Conservation (phyloP, 2,797 vertebrate species). For the Manis pentadactyla region DNA sequence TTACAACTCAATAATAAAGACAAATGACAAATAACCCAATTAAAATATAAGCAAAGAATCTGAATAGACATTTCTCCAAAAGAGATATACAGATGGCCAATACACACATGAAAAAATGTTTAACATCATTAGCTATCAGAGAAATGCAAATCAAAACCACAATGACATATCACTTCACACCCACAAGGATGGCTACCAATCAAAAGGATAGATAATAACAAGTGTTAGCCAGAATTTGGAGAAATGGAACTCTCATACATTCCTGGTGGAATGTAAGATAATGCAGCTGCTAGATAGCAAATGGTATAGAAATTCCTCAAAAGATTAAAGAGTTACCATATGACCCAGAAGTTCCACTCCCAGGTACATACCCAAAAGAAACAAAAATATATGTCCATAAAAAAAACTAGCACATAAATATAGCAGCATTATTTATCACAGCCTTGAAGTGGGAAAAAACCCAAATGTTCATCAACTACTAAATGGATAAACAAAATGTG, state of each 20-base stretch:
- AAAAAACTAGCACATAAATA: not conserved
- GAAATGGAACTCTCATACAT: not conserved
- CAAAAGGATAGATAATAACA: not conserved
- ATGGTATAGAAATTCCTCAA: not conserved
- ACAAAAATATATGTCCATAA: not conserved
- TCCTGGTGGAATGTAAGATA: not conserved
- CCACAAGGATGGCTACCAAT: not conserved
- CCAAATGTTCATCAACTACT: not conserved
- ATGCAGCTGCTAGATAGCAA: not conserved
- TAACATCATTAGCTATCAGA: not conserved
- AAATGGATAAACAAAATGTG: not conserved
- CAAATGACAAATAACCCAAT: not conserved
- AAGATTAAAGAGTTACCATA: not conserved
- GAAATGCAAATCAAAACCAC: not conserved
- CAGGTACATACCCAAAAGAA: not conserved
- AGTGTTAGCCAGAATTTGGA: not conserved
- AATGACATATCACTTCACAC: not conserved
- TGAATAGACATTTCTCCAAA: not conserved
- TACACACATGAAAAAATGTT: not conserved
- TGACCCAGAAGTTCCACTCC: not conserved
- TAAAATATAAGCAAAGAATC: not conserved
- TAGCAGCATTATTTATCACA: not conserved
- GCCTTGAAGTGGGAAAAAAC: not conserved
- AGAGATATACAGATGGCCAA: not conserved
- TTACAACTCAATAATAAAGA: slow-evolving; percentile 4